Base-by-base conservation (phyloP, 2,888 invertebrate genomes). In the Cantharis rufa region DNA sequence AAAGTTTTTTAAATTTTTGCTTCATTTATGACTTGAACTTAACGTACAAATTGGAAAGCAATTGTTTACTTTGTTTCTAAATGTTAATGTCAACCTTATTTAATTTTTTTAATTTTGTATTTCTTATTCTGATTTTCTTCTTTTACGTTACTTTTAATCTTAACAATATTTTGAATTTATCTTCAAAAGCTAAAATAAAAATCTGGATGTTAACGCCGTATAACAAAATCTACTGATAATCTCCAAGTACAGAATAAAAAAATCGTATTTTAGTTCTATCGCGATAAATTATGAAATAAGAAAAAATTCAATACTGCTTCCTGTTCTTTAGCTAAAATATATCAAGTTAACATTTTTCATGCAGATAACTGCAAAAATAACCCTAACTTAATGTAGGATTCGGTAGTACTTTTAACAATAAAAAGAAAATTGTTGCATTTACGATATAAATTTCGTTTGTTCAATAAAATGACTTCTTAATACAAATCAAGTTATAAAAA, bases 401-500 rank as follows among this genome's bases (percentile, higher is more conserved):
- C 7, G 5, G n/a, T 48, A 13, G n/a, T 48, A 48, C 48, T 48
- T 48, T 48, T 48, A 48, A 48, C n/a, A n/a, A 48, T 48, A 48
- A 48, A 48, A 48, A 48, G n/a, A 48, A 48, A 48, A 48, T 48
- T n/a, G 48, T 48, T 48, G 48, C 48, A 48, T 48, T 48, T 48
- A 48, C 7, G 48, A 48, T 21, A 66, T 9, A 66, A 66, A 21
- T 66, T 66, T 66, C n/a, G 16, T 66, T 66, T 66, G 16, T 66
- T 24, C 16, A 63, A 63, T 63, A 21, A 66, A 66, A 21, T 66
- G 70, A 71, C 64, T 71, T 68, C 71, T 63, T 62, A 77, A 74
- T 74, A 69, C 63, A 74, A 48, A 72, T 71, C 66, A 70, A 75
- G 28, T 62, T 28, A 68, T 74, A 71, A 76, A 69, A 73, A 76